These are phyloP conservation scores for Cyclina sinensis DNA, from an alignment of 1,140 invertebrate genomes.

Conservation along the genomic window DNA sequence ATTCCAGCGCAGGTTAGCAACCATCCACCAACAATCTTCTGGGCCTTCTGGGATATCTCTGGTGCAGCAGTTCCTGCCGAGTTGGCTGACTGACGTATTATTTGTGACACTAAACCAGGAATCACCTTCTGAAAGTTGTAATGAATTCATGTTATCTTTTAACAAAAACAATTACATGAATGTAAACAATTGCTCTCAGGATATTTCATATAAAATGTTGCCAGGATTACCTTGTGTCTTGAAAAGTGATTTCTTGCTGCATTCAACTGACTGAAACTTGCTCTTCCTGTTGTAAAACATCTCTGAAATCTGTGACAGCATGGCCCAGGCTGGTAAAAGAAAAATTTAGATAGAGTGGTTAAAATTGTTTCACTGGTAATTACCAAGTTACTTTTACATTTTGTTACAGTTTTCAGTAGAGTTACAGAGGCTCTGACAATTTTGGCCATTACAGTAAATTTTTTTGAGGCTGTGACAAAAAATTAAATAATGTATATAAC, in stretches of 20 bases:
- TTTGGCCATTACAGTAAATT: too few relatives aligned
- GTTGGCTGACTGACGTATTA: conserved; percentile 64
- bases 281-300: conserved; percentile 33
- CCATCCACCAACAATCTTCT: conserved; percentile 96
- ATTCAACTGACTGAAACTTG: conserved; percentile 24
- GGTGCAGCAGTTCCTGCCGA: conserved; percentile 25
- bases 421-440: too few relatives aligned
- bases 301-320: conserved; percentile 35
- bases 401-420: too few relatives aligned
- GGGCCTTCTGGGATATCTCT: conserved; percentile 71
- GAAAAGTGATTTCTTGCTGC: conserved; percentile 36
- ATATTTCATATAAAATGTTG: background rate
- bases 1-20: conserved; percentile 96
- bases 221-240: conserved; percentile 26
- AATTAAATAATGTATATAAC: too few relatives aligned
- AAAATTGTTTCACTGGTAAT: too few relatives aligned
- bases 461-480: too few relatives aligned
- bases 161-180: background rate
- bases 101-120: conserved; percentile 41
- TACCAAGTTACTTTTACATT: too few relatives aligned
- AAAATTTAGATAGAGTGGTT: background rate
- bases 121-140: conserved; percentile 3
- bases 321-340: conserved; percentile 9
- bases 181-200: background rate
- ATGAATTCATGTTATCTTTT: background rate